Conservation (phyloP, 2,797 vertebrate genomes). For the Leontocebus nigricollis region DNA sequence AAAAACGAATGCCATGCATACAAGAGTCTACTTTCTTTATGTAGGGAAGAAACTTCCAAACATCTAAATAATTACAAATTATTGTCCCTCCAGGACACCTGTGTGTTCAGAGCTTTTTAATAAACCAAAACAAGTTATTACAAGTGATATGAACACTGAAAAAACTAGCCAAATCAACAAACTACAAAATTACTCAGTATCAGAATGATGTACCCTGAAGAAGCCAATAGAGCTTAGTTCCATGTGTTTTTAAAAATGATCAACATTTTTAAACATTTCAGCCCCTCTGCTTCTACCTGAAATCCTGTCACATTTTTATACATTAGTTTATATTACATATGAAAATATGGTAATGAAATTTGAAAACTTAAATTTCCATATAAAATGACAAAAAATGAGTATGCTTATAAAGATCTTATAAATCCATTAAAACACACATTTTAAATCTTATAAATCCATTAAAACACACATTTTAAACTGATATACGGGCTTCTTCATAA, state of each 20-base stretch:
- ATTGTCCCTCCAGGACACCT: background rate
- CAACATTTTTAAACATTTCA: background rate
- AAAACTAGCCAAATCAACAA: conserved; percentile 5
- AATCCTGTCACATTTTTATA: background rate
- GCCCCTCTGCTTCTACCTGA: background rate
- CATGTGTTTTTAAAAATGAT: background rate
- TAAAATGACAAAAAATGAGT: background rate
- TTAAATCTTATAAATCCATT: background rate
- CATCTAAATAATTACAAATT: background rate
- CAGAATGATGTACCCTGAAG: background rate
- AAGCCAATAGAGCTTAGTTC: background rate
- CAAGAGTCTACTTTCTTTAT: background rate
- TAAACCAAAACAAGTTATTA: background rate
- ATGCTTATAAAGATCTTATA: background rate
- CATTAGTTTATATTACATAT: background rate
- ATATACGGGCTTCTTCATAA: background rate
- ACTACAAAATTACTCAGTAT: background rate
- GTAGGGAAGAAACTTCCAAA: background rate
- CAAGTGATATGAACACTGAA: background rate
- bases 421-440: background rate
- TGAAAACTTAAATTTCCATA: background rate
- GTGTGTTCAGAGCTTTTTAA: background rate
- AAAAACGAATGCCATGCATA: background rate
- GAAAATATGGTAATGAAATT: background rate
- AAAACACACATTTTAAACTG: conserved; percentile 18